Evolutionary conservation across 2,888 invertebrate species (phyloP).

Genomic region (Lordiphosa fenestrarum): DNA sequence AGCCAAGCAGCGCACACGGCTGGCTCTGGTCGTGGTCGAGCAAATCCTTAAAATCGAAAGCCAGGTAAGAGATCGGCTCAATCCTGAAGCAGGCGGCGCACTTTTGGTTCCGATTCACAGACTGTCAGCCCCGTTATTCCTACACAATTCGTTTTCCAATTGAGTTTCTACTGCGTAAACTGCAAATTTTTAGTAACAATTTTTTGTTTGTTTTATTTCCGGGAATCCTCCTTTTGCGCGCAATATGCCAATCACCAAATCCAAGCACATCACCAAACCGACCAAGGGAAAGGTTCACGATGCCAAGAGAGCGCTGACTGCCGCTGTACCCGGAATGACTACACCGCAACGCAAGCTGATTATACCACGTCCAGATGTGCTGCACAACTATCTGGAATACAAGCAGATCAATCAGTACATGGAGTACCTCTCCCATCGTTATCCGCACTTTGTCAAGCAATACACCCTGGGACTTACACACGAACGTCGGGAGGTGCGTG

Average conservation of each 20-base stretch:
- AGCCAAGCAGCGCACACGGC: slow-evolving; percentile 58
- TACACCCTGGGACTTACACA: slow-evolving; percentile 75
- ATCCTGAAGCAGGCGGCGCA: slow-evolving; percentile 3
- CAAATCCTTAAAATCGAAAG: slow-evolving; percentile 53
- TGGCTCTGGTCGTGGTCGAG: slow-evolving; percentile 53
- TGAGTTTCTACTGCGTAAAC: background rate
- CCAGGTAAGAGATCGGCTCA: slow-evolving; percentile 46
- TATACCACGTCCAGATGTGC: slow-evolving; percentile 72
- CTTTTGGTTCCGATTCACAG: slow-evolving; percentile 11
- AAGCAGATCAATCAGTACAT: slow-evolving; percentile 77
- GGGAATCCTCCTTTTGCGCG: background rate
- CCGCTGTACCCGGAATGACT: background rate
- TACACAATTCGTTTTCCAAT: slow-evolving; percentile 14
- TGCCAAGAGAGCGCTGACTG: slow-evolving; percentile 6
- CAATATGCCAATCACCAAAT: slow-evolving; percentile 36
- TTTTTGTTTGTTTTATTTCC: background rate
- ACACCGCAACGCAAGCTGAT: slow-evolving; percentile 38
- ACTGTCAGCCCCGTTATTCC: slow-evolving; percentile 27
- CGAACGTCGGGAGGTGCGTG: slow-evolving; percentile 74
- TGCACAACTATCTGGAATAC: slow-evolving; percentile 73
- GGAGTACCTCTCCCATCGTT: slow-evolving; percentile 71
- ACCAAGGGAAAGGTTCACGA: slow-evolving; percentile 34
- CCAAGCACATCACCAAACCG: slow-evolving; percentile 47
- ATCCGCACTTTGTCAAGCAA: slow-evolving; percentile 68
- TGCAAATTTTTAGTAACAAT: slow-evolving; percentile 16